Conservation (phyloP, 2,888 invertebrate species). For the Dinocampus coccinellae region DNA sequence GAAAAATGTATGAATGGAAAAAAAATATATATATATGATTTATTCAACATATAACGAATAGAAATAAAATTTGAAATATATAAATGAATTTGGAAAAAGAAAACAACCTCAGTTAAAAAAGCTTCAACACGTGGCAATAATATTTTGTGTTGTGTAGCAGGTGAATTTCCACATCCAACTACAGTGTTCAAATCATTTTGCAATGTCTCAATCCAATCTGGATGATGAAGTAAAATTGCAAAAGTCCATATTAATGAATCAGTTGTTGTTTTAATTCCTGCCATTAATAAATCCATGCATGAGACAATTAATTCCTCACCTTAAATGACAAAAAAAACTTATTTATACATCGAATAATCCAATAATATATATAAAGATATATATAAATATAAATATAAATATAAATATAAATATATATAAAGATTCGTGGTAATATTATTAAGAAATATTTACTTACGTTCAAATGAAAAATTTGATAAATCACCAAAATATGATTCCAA, state of each 20-base stretch:
- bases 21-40: slow-evolving; percentile 22
- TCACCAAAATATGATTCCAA: slow-evolving; percentile 64
- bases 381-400: too few species aligned
- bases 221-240: slow-evolving; percentile 73
- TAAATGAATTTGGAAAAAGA: not conserved
- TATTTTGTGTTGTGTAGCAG: slow-evolving; percentile 72
- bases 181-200: slow-evolving; percentile 75
- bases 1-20: not conserved
- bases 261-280: slow-evolving; percentile 79
- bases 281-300: slow-evolving; percentile 78
- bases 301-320: slow-evolving; percentile 69
- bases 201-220: slow-evolving; percentile 73
- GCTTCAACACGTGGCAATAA: slow-evolving; percentile 60
- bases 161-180: slow-evolving; percentile 73
- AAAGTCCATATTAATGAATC: slow-evolving; percentile 76
- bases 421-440: slow-evolving; percentile 4
- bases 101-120: slow-evolving; percentile 61
- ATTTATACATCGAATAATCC: not conserved
- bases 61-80: not conserved
- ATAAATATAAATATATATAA: too few species aligned
- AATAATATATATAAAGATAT: not conserved
- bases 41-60: not conserved
- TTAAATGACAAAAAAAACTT: slow-evolving; percentile 45
- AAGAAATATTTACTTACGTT: slow-evolving; percentile 50
- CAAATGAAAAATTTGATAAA: slow-evolving; percentile 48